Base-by-base conservation (phyloP, 2,888 invertebrate genomes). In the Clusia tigrina region DNA sequence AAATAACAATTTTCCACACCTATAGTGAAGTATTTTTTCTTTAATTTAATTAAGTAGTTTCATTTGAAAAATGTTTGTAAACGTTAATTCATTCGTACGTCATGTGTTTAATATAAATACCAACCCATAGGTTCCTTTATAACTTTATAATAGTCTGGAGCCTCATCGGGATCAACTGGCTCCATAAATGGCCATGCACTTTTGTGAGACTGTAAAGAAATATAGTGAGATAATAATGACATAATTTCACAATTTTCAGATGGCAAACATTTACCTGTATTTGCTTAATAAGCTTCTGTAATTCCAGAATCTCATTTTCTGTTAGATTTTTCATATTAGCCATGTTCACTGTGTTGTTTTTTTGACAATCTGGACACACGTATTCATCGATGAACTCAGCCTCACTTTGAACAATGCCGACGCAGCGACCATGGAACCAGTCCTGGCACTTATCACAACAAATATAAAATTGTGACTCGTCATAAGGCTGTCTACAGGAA, bases 341-440 rank as follows among this genome's bases (percentile, higher is more conserved):
- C 81, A 89, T 91, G 85, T 95, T 96, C 20, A 94, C 91, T 17
- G 92, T 90, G 71, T 93, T 93, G 81, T 95, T 93, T 72, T 93
- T 89, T 81, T 95, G 94, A 85, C 98, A 98, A 81, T 93, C 93
- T 0, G 98, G 98, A 86, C 98, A 98, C 71, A 95, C 90, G 79
- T 98, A 99, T 76, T 96, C 95, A 77, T 96, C 97, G 72, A 98
- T 95, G 74, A 92, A 92, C 79, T 96, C 95, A 22, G 96, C 97
- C 81, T 96, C 96, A 2, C 94, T 93, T 78, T 95, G 95, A 56
- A 95, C 85, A 77, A 96, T 94, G 42, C 98, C 98, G 52, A 98
- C 98, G 84, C 98, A 98, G 63, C 94, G 89, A 6, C 98, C 98
- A 83, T 98, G 98, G 86, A 97, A 98, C 99, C 99, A 99, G 84